Conservation (phyloP, 2,888 invertebrate genomes). For the Drosophila mulleri region DNA sequence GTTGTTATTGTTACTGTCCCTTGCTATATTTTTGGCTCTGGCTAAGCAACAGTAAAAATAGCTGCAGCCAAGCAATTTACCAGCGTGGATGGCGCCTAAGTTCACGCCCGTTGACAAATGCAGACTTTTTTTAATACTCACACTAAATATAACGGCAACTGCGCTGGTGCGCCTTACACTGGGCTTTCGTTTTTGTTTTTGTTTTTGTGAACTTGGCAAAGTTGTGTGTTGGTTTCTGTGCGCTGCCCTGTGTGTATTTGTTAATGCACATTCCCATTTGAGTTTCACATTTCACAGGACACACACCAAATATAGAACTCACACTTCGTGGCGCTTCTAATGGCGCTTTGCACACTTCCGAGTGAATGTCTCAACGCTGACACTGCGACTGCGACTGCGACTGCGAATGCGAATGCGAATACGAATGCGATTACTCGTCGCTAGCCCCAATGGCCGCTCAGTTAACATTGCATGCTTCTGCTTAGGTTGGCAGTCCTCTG, state of each 20-base stretch:
- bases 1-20: conserved; percentile 6
- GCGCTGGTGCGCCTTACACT: neutral
- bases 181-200: neutral
- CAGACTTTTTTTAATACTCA: conserved; percentile 43
- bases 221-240: conserved; percentile 12
- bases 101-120: conserved; percentile 38
- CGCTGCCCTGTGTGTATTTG: conserved; percentile 11
- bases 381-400: conserved; percentile 59
- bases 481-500: conserved; percentile 65
- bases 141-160: conserved; percentile 23
- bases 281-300: conserved; percentile 39
- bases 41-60: neutral
- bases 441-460: conserved; percentile 30
- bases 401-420: conserved; percentile 54
- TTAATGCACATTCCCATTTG: conserved; percentile 30
- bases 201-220: neutral
- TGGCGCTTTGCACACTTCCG: conserved; percentile 21
- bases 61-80: neutral
- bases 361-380: conserved; percentile 53
- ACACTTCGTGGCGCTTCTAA: conserved; percentile 9
- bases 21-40: neutral
- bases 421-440: conserved; percentile 57
- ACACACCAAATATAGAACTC: conserved; percentile 21
- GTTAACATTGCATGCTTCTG: conserved; percentile 25
- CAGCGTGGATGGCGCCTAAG: neutral